These are phyloP conservation scores for Neelides sp. DNA, from an alignment of 1,140 invertebrate species.

Conservation along the genomic window DNA sequence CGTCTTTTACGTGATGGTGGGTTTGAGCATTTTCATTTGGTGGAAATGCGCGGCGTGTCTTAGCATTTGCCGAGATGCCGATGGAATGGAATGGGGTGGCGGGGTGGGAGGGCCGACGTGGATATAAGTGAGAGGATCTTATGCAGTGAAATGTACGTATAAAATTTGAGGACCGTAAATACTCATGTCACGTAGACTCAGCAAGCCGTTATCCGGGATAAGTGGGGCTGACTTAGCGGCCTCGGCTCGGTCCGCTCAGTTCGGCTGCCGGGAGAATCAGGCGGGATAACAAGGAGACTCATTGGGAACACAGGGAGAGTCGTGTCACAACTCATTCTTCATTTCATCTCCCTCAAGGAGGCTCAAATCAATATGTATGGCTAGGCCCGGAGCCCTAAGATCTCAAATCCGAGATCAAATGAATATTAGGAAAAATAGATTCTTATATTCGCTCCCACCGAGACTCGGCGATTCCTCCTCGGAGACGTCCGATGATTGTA, in stretches of 20 bases:
- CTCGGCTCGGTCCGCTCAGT: constrained; percentile 8
- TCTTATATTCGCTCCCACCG: too few relatives aligned
- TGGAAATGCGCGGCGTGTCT: background rate
- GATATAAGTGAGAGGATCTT: constrained; percentile 10
- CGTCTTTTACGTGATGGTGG: constrained; percentile 15
- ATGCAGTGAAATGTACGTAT: constrained; percentile 27
- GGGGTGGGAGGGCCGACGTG: too few relatives aligned
- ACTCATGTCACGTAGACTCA: constrained; percentile 29
- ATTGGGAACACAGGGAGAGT: constrained; percentile 14
- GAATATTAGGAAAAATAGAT: too few relatives aligned
- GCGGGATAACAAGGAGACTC: constrained; percentile 8
- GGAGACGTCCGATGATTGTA: too few relatives aligned
- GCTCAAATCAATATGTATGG: too few relatives aligned
- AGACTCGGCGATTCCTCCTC: too few relatives aligned
- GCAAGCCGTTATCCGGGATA: constrained; percentile 29
- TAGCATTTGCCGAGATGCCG: constrained; percentile 6
- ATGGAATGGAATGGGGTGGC: constrained; percentile 3
- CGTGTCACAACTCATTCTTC: constrained; percentile 14
- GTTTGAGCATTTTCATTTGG: constrained; percentile 10
- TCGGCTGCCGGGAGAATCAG: constrained; percentile 25
- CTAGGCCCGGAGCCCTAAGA: too few relatives aligned
- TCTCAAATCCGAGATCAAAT: too few relatives aligned
- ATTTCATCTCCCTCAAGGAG: constrained; percentile 9
- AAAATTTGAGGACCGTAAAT: constrained; percentile 31
- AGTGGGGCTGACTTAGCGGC: constrained; percentile 15